phyloP scores from a whole-genome alignment of 2,888 invertebrate genomes.

The Drosophila bunnanda region DNA sequence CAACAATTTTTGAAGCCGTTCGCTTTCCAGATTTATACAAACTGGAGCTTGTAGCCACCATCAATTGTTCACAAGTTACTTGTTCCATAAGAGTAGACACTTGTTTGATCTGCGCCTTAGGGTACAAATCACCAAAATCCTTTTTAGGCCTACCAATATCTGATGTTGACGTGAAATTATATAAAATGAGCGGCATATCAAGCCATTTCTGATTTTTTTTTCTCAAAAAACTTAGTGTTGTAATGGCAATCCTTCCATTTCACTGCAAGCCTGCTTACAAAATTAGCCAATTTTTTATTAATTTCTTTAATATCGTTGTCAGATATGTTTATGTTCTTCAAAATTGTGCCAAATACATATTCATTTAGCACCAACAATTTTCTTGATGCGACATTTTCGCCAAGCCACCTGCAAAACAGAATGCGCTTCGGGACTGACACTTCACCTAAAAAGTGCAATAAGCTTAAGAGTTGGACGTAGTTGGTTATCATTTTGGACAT shows the following conservation, averaged over 20 bases:
- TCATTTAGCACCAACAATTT: neutral
- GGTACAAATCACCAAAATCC: neutral
- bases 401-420: neutral
- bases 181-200: neutral
- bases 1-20: conserved; percentile 4
- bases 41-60: neutral
- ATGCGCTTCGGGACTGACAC: neutral
- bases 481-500: neutral
- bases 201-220: no score
- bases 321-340: neutral
- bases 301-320: no score
- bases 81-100: neutral
- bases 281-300: no score
- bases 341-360: neutral
- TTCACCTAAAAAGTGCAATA: neutral
- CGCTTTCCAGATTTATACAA: conserved; percentile 1
- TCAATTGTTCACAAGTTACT: neutral
- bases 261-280: no score
- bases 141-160: neutral
- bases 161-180: neutral
- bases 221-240: no score
- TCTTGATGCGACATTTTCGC: neutral
- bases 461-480: neutral
- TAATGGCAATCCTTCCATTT: no score
- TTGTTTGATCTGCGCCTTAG: neutral